Base-by-base conservation (phyloP, 1,140 invertebrate genomes). In the Orussus abietinus region DNA sequence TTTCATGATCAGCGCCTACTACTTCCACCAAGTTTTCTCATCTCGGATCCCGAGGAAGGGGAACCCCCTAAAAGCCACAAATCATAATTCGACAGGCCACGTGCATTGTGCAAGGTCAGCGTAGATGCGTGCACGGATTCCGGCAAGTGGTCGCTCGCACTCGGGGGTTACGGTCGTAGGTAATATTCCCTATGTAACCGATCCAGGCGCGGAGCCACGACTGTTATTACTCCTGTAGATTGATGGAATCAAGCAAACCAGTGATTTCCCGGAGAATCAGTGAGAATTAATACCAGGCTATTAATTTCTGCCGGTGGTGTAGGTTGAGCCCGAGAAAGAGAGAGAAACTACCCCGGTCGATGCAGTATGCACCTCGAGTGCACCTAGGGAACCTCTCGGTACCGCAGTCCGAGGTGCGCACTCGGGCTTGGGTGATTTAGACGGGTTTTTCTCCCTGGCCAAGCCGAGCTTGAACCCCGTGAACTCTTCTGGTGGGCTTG, bases 241-340 rank as follows among this genome's bases (percentile, higher is more conserved):
- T 63, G 64, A 67, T 67, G 63, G 58, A 67, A 67, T 67, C 59
- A 63, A 59, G 59, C 57, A 68, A n/a, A 63, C 62, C 60, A 57
- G 64, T 69, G 53, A 69, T 69, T 67, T 69, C 56, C 60, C 45
- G 51, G 51, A 33, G 64, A 65, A 69, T 69, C 66, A 63, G 63
- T 60, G 60, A 64, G 64, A 66, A 69, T 67, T 65, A 66, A 69
- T 67, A 65, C 54, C 49, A 58, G 54, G 59, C 66, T 67, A 69
- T 69, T 69, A 69, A 69, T 67, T 65, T 65, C 62, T 49, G 44
- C 41, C 48, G 46, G 51, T n/a, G n/a, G n/a, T n/a, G n/a, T n/a
- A n/a, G n/a, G n/a, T n/a, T n/a, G n/a, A n/a, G n/a, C n/a, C 31
- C 25, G 13, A 14, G 17, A 32, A 12, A 12, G 17, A 32, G 12